Evolutionary conservation across 2,113 vertebrate genomes (phyloP), one percentile per base, ranked within the genome.

Genomic region (Galbula dea): DNA sequence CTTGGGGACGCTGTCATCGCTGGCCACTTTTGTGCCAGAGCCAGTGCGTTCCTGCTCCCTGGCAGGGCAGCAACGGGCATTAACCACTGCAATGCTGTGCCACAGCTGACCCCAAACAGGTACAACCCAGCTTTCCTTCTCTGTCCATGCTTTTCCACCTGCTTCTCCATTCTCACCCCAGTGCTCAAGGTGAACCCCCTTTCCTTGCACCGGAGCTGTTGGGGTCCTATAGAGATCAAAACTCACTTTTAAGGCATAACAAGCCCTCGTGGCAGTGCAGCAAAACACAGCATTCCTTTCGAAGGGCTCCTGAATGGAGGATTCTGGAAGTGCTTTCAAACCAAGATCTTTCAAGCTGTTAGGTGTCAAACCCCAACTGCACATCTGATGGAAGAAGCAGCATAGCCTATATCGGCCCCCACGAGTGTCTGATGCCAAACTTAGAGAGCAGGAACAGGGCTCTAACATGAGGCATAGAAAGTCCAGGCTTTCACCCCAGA

Each of bases 101-200:
- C 66, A 12, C 9, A 0, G 17, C 73, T 2, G 0, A 20, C 24
- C 74, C 57, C 71, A 2, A 3, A 26, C 17, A 59, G 54, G 37
- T 27, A 45, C 52, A 62, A 4, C 49, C 6, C 17, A 0, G 0
- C 5, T 78, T 80, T 7, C 10, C 59, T 45, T n/a, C 82, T 34
- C 63, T 1, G 0, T 0, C 69, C 7, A 5, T 6, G 22, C 46
- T 80, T 63, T 43, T 43, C 36, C 36, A 10, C 1, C 72, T 66
- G 34, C 41, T 48, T 24, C 78, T 51, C 66, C 32, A 24, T 6
- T 55, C 65, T 58, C 43, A 39, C 8, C 30, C 30, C 41, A 32
- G 1, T 0, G 0, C 20, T 32, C 3, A 2, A 21, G 43, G 8
- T 41, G 27, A 51, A 5, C 7, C 3, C 15, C 29, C 10, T 69